phyloP scores from a whole-genome alignment of 2,888 invertebrate genomes.

The Dendrolimus pini region DNA sequence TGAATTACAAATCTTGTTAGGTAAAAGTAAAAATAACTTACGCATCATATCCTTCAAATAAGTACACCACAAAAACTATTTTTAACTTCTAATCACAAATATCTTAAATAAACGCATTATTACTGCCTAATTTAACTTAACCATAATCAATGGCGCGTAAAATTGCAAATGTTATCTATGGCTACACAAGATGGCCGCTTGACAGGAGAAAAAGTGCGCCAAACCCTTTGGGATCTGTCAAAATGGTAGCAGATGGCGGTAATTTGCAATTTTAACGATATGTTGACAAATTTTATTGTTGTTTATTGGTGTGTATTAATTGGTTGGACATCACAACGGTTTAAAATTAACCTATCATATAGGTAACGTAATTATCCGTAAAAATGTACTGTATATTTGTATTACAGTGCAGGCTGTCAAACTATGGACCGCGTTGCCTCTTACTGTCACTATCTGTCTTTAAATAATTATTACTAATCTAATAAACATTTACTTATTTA shows the following conservation, averaged over 20 bases:
- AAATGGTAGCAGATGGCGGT: conserved; percentile 56
- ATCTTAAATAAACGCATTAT: conserved; percentile 44
- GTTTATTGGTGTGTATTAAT: conserved; percentile 64
- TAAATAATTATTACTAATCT: too few species aligned
- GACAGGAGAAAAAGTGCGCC: conserved; percentile 57
- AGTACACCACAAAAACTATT: neutral
- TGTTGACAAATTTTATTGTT: conserved; percentile 60
- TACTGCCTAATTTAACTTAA: conserved; percentile 59
- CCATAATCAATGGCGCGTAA: conserved; percentile 60
- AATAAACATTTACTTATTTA: too few species aligned
- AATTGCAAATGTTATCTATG: conserved; percentile 68
- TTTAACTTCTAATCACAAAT: conserved; percentile 17
- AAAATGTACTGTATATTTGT: too few species aligned
- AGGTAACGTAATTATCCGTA: too few species aligned
- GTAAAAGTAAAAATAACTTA: too few species aligned
- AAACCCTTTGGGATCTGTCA: conserved; percentile 71
- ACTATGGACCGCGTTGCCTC: too few species aligned
- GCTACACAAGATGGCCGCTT: conserved; percentile 52
- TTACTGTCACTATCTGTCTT: too few species aligned
- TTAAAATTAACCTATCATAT: neutral
- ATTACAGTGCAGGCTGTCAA: too few species aligned
- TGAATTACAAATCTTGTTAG: too few species aligned
- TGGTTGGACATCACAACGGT: conserved; percentile 43
- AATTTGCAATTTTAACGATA: conserved; percentile 55
- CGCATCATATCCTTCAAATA: neutral